Base-by-base conservation (phyloP, 2,888 invertebrate genomes). In the Synanthedon tipuliformis region DNA sequence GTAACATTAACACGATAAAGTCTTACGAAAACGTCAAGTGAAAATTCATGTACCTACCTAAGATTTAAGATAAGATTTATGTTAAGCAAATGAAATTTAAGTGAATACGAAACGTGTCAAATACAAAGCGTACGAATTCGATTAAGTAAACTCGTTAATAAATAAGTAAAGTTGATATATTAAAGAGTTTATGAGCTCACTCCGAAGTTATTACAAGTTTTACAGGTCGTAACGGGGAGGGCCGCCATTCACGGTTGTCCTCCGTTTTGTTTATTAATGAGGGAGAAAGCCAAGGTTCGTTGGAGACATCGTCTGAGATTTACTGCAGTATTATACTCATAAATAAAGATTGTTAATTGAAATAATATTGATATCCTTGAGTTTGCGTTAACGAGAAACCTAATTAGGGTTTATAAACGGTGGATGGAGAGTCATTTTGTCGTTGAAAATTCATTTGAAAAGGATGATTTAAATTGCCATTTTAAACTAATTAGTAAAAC, bases 271-370 rank as follows among this genome's bases (percentile, higher is more conserved):
- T 58, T 57, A 72, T 74, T 71, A 73, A 73, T 71, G 71, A 71
- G 67, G 53, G 59, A 58, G 62, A 61, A 58, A 58, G 59, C 60
- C 61, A 66, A 60, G 64, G 61, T 57, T 61, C 61, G 62, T 58
- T 61, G 63, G 67, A 68, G 69, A 71, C 69, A 66, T 62, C 65
- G 68, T 66, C 68, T 66, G 62, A 73, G 76, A 79, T 77, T 78
- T 78, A 77, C 71, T 69, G 73, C 73, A 63, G 69, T 69, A 71
- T 74, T 67, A 67, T 62, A 55, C 65, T 70, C 70, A 75, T 75
- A 72, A 75, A 78, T 75, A 74, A 73, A 75, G 66, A 73, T 73
- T 59, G 66, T 66, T 71, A 66, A 70, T 69, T 70, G 68, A 66
- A 69, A 68, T 61, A 54, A 50, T 50, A 34, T 50, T 50, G 50